Conservation (phyloP, 2,888 invertebrate species). For the Sericinus montela region DNA sequence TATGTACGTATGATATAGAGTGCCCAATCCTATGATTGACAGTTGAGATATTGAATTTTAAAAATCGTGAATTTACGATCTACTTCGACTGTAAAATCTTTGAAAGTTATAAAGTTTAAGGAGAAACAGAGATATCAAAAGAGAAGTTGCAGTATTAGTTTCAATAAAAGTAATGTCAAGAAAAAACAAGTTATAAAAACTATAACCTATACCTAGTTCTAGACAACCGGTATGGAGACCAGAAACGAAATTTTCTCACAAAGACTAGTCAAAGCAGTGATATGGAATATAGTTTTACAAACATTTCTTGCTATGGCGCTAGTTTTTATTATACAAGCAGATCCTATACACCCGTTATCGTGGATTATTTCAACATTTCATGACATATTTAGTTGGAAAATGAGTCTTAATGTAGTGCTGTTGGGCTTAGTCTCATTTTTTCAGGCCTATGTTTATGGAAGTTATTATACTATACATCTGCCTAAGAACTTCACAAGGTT, state of each 20-base stretch:
- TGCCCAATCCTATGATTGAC: too few species aligned
- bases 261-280: constrained; percentile 80
- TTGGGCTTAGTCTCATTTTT: constrained; percentile 82
- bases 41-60: too few species aligned
- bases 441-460: constrained; percentile 86
- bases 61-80: too few species aligned
- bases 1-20: too few species aligned
- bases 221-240: constrained; percentile 50
- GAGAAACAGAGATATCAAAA: too few species aligned
- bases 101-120: too few species aligned
- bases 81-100: too few species aligned
- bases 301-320: constrained; percentile 68
- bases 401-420: constrained; percentile 82
- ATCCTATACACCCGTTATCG: constrained; percentile 80
- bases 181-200: constrained; percentile 27
- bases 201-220: too few species aligned
- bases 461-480: constrained; percentile 81
- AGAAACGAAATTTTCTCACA: constrained; percentile 79
- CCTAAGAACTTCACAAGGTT: constrained; percentile 83
- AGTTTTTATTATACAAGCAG: constrained; percentile 80
- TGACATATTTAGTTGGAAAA: constrained; percentile 80
- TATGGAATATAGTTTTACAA: constrained; percentile 80
- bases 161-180: constrained; percentile 1
- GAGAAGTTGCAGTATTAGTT: neutral
- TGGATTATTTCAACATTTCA: constrained; percentile 82